Conservation (phyloP, 2,797 vertebrate genomes). For the Sebastes cheni region DNA sequence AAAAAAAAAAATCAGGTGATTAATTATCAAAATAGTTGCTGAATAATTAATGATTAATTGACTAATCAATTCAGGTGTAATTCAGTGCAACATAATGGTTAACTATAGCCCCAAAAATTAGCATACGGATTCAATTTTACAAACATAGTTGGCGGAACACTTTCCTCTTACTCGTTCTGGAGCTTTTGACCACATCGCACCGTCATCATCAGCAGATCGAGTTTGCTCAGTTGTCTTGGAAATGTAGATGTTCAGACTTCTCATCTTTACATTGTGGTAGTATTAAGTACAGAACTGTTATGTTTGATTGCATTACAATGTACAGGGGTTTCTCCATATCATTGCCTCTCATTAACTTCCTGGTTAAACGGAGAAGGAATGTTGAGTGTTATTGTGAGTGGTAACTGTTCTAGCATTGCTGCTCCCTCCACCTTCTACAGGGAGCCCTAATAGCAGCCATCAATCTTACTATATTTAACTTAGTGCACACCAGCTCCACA, state of each 20-base stretch:
- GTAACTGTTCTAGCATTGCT: conserved; percentile 23
- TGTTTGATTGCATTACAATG: neutral
- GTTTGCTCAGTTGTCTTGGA: neutral
- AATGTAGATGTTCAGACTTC: neutral
- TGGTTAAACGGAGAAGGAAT: conserved; percentile 15
- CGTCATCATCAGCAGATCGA: neutral
- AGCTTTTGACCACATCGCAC: neutral
- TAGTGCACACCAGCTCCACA: conserved; percentile 46
- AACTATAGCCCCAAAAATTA: neutral
- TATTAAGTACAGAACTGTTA: neutral
- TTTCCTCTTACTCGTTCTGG: neutral
- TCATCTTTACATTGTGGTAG: neutral
- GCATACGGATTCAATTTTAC: too few species aligned
- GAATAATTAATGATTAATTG: neutral
- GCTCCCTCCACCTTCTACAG: conserved; percentile 15
- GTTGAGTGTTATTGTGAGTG: conserved; percentile 26
- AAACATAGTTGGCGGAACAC: neutral
- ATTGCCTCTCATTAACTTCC: neutral
- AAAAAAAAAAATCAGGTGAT: neutral
- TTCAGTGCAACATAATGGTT: neutral
- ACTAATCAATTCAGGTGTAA: neutral
- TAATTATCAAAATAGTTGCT: neutral
- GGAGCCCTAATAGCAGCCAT: conserved; percentile 64
- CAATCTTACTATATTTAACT: conserved; percentile 73
- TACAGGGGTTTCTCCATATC: neutral